Evolutionary conservation across 2,113 vertebrate species (phyloP).

Genomic region (Holacanthus passer): DNA sequence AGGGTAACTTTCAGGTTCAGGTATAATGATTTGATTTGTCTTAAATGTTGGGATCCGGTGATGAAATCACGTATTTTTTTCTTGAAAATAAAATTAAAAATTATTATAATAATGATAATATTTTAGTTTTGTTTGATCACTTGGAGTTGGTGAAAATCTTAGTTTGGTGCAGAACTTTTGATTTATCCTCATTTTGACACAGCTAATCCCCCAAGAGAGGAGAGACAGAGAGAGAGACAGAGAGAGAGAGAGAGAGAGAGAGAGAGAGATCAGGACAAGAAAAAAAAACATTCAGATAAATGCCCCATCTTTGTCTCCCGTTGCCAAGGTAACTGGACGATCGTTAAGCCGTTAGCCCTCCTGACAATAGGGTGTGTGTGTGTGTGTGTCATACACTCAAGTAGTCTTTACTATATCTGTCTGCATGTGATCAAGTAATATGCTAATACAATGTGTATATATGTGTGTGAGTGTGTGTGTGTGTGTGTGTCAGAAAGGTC

Average conservation of each 20-base stretch:
- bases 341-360: slow-evolving; percentile 59
- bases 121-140: neutral
- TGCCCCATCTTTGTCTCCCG: slow-evolving; percentile 57
- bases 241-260: neutral
- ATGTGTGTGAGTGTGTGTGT: neutral
- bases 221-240: neutral
- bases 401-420: neutral
- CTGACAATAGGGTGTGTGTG: slow-evolving; percentile 32
- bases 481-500: slow-evolving; percentile 21
- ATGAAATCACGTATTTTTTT: neutral
- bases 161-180: neutral
- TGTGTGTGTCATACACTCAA: neutral
- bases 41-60: neutral
- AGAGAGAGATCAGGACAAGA: neutral
- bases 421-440: neutral
- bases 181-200: neutral
- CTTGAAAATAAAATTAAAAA: neutral
- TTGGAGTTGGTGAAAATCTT: neutral
- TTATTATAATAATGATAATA: too few species aligned
- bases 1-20: neutral
- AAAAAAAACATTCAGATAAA: slow-evolving; percentile 43
- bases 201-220: neutral
- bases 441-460: neutral
- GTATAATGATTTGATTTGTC: neutral
- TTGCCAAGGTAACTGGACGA: slow-evolving; percentile 76